Conservation (phyloP, 2,797 vertebrate species). For the Acipenser transmontanus region DNA sequence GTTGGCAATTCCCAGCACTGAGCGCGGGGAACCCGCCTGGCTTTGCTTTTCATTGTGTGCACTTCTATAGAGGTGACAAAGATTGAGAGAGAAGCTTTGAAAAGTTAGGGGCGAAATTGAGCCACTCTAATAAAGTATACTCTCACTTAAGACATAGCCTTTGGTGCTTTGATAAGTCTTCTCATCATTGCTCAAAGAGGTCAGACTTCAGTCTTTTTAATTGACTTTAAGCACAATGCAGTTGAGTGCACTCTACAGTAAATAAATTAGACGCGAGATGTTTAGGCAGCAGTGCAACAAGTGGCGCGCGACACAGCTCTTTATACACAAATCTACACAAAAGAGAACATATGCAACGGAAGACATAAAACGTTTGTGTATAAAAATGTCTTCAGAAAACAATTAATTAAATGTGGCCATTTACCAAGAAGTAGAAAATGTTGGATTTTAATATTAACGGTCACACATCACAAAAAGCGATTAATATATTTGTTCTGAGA, state of each 20-base stretch:
- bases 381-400: neutral
- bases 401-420: neutral
- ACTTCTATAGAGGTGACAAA: conserved; percentile 69
- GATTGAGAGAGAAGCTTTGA: conserved; percentile 69
- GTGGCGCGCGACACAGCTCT: conserved; percentile 9
- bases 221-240: conserved; percentile 31
- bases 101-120: conserved; percentile 68
- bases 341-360: conserved; percentile 1
- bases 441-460: too few relatives aligned
- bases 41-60: conserved; percentile 62
- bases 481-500: too few relatives aligned
- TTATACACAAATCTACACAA: conserved; percentile 1
- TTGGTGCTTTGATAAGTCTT: conserved; percentile 14
- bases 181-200: conserved; percentile 17
- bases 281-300: conserved; percentile 19
- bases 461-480: too few relatives aligned
- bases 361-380: conserved; percentile 23
- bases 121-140: conserved; percentile 56
- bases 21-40: conserved; percentile 63
- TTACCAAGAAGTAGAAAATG: too few relatives aligned
- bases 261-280: conserved; percentile 32
- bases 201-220: conserved; percentile 23
- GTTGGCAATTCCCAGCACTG: conserved; percentile 64
- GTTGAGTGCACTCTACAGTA: conserved; percentile 32
- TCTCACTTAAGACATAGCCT: conserved; percentile 70